Base-by-base conservation (phyloP, 2,888 invertebrate species). In the Pilophorus perplexus region DNA sequence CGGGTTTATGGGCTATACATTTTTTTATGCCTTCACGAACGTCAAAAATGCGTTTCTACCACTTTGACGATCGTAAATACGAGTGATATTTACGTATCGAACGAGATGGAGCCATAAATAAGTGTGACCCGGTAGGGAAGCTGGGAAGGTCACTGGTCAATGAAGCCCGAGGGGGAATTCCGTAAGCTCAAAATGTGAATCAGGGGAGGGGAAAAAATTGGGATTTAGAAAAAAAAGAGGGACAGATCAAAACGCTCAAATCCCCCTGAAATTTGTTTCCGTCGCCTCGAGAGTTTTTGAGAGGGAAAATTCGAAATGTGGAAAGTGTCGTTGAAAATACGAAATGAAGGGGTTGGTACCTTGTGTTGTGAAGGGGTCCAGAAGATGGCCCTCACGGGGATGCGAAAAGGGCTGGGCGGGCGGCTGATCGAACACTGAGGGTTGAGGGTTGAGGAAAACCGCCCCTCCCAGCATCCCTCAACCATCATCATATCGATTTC, bases 121-220 rank as follows among this genome's bases (percentile, higher is more conserved):
- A 46, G 12, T 22, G 46, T 46, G 46, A 46, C 46, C 46, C 12
- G 46, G 46, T 46, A n/a, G 46, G 46, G 46, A 46, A 23, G 46
- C 46, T 46, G 46, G n/a, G 46, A 46, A 46, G 46, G 46, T 46
- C 46, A 46, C 23, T 46, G 46, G 46, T 46, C 46, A 46, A 46
- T 46, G 46, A 46, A 46, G 46, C 46, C 16, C 46, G 23, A 10
- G 20, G 10, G 44, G 22, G 38, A 38, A 2, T 38, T 38, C 2
- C 3, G 6, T 14, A 3, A 3, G 38, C n/a, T 38, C 14, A n/a
- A 2, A 14, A n/a, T 38, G 12, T 14, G 37, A 4, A 2, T n/a
- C 37, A 4, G 4, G 4, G 37, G 37, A 37, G 33, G 33, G 33
- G 33, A 33, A 33, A 33, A n/a, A n/a, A n/a, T n/a, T n/a, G n/a